Conservation (phyloP, 2,797 vertebrate genomes). For the Hyperoplus lanceolatus region DNA sequence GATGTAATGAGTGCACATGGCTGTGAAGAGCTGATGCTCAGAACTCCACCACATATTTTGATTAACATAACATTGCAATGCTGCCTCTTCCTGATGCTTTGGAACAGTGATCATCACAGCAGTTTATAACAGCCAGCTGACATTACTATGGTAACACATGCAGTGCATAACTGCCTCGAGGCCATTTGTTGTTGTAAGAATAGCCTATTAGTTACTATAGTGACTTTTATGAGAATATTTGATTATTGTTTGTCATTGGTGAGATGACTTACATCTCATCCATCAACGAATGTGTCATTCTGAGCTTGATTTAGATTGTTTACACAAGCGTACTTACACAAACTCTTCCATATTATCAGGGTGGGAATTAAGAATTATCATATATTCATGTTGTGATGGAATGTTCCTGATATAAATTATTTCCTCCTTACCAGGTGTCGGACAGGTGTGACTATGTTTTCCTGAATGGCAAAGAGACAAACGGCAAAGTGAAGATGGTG, state of each 20-base stretch:
- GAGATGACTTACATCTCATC: slow-evolving; percentile 55
- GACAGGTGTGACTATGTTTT: slow-evolving; percentile 95
- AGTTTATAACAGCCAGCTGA: slow-evolving; percentile 77
- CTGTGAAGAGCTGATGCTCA: slow-evolving; percentile 77
- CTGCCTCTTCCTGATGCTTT: slow-evolving; percentile 70
- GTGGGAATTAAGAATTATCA: slow-evolving; percentile 42
- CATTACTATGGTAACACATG: slow-evolving; percentile 72
- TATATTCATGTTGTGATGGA: slow-evolving; percentile 17
- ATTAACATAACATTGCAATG: slow-evolving; percentile 83
- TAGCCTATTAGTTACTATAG: slow-evolving; percentile 70
- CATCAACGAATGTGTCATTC: slow-evolving; percentile 45
- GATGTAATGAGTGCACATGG: slow-evolving; percentile 65
- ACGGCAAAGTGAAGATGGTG: slow-evolving; percentile 88
- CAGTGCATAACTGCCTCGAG: slow-evolving; percentile 64
- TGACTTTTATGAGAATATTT: slow-evolving; percentile 72
- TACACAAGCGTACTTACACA: slow-evolving; percentile 28
- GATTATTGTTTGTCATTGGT: slow-evolving; percentile 68
- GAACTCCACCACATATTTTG: slow-evolving; percentile 70
- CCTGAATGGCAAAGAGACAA: slow-evolving; percentile 94
- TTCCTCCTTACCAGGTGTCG: slow-evolving; percentile 88
- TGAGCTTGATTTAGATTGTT: slow-evolving; percentile 53
- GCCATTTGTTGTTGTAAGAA: slow-evolving; percentile 74
- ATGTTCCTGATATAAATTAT: slow-evolving; percentile 24
- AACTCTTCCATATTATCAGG: slow-evolving; percentile 32
- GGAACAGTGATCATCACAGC: slow-evolving; percentile 74